These are phyloP conservation scores for Clamator glandarius DNA, from an alignment of 2,797 vertebrate genomes.

Conservation along the genomic window DNA sequence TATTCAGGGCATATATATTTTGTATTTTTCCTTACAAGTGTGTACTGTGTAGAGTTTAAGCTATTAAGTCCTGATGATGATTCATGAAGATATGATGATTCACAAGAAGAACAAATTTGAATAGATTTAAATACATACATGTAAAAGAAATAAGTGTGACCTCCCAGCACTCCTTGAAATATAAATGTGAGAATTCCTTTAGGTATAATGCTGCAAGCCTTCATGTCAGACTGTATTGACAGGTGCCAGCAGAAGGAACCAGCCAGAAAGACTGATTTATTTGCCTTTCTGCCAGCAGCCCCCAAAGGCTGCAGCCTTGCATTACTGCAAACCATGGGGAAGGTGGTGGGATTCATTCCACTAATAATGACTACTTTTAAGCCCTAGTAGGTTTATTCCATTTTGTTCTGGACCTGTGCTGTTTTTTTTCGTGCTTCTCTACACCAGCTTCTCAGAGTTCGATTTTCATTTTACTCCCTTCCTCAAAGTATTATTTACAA, in stretches of 20 bases:
- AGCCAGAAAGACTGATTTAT: not conserved
- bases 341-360: not conserved
- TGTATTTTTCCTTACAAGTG: not conserved
- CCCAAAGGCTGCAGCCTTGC: not conserved
- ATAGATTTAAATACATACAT: slow-evolving; percentile 50
- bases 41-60: not conserved
- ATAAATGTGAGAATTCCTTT: slow-evolving; percentile 51
- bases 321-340: rapidly evolving
- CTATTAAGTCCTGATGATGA: not conserved
- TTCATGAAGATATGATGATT: slow-evolving; percentile 10
- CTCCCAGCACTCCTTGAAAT: slow-evolving; percentile 39
- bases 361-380: not conserved
- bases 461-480: not conserved
- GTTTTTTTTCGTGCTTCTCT: not conserved
- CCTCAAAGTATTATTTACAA: slow-evolving; percentile 22
- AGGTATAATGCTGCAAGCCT: slow-evolving; percentile 18
- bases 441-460: not conserved
- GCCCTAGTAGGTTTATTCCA: not conserved
- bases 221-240: not conserved
- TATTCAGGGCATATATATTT: not conserved
- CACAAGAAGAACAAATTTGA: slow-evolving; percentile 36
- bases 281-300: not conserved
- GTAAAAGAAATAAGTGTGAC: not conserved
- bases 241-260: slow-evolving; percentile 32
- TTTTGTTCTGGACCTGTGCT: not conserved